A percentile compares a stretch with the other conserved stretches of the same genome.
Evolutionary conservation across 2,797 vertebrate species (phyloP).

Genomic region (Silurus aristotelis): DNA sequence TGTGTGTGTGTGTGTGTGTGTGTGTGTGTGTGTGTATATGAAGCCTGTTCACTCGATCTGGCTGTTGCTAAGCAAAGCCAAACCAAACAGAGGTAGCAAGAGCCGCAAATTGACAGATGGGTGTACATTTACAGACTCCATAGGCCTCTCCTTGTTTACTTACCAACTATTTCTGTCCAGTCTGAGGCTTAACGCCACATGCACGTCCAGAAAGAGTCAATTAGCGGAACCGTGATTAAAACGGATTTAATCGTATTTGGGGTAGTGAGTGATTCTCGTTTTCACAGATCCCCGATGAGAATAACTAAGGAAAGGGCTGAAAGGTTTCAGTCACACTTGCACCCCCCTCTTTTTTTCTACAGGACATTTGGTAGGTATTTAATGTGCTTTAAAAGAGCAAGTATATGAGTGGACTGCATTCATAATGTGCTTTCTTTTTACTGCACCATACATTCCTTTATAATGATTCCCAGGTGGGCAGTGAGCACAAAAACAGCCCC

Average conservation of each 20-base stretch:
- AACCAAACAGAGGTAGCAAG: conserved; percentile 59
- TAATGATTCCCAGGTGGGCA: conserved; percentile 39
- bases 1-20: conserved; percentile 28
- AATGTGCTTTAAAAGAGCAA: conserved; percentile 20
- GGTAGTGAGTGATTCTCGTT: conserved; percentile 16
- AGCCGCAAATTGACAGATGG: conserved; percentile 38
- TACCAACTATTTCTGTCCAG: conserved; percentile 55
- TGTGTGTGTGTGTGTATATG: conserved; percentile 48
- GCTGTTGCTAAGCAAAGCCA: conserved; percentile 61
- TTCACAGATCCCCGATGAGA: conserved; percentile 18
- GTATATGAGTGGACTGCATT: conserved; percentile 31
- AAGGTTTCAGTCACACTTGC: conserved; percentile 27
- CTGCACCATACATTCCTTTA: conserved; percentile 36
- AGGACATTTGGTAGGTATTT: conserved; percentile 19
- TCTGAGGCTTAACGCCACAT: conserved; percentile 38
- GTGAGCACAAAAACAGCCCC: conserved; percentile 19
- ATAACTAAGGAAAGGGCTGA: conserved; percentile 9
- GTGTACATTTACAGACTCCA: conserved; percentile 51
- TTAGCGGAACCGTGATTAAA: conserved; percentile 28
- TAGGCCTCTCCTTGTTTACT: conserved; percentile 46
- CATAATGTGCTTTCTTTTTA: conserved; percentile 37
- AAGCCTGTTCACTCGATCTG: conserved; percentile 56
- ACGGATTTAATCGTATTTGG: conserved; percentile 36
- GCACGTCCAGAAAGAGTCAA: conserved; percentile 32
- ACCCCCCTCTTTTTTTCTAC: neutral